These are phyloP conservation scores for Peromyscus melanophrys DNA, from an alignment of 2,797 vertebrate genomes.

Conservation along the genomic window DNA sequence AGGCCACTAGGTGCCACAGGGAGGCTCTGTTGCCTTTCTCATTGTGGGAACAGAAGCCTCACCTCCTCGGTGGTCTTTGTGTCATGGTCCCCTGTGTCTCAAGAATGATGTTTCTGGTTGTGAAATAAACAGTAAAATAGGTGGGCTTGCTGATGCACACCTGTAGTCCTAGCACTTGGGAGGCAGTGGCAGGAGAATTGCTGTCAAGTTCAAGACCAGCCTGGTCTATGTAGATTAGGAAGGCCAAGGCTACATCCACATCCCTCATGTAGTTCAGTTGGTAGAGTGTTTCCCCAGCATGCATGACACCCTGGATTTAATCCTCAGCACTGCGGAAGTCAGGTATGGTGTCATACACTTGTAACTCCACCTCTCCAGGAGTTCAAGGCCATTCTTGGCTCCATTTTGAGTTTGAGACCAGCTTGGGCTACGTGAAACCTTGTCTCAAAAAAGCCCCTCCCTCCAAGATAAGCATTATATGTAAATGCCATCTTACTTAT, in stretches of 20 bases:
- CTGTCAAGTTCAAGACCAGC: neutral
- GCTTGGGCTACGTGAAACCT: neutral
- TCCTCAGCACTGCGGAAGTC: neutral
- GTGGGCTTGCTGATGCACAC: neutral
- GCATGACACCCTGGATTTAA: neutral
- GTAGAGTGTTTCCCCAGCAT: neutral
- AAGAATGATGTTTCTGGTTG: constrained; percentile 32
- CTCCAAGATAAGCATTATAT: neutral
- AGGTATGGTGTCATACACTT: neutral
- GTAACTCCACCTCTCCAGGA: neutral
- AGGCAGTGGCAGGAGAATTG: neutral
- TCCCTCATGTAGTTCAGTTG: neutral
- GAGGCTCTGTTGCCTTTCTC: constrained; percentile 29
- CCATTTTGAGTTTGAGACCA: neutral
- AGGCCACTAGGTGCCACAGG: neutral
- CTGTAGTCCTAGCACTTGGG: neutral
- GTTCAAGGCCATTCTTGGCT: neutral
- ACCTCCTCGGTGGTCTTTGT: neutral
- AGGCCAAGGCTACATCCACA: neutral
- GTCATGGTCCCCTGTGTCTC: constrained; percentile 6
- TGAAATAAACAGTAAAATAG: neutral
- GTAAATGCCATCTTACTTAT: constrained; percentile 40
- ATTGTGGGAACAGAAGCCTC: constrained; percentile 16
- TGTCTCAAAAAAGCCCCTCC: neutral
- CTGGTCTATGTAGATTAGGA: neutral